Percentiles rank a stretch among this genome's conserved stretches.
Evolutionary conservation across 2,113 vertebrate species (phyloP).

Genomic region (Sylvilagus bachmani): DNA sequence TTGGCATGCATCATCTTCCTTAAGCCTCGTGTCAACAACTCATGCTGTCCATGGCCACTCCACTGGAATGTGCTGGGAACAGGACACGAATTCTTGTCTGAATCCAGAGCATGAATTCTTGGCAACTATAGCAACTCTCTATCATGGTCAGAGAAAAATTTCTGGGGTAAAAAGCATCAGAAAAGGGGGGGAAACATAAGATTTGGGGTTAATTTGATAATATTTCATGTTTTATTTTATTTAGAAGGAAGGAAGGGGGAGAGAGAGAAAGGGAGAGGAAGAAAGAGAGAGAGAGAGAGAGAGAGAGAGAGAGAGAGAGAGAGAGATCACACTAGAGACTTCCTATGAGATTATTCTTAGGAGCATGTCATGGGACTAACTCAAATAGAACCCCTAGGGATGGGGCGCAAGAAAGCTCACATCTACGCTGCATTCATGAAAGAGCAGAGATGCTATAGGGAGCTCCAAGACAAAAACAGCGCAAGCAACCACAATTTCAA

Average conservation of each 20-base stretch:
- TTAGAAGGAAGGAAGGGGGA: background rate
- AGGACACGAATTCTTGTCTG: background rate
- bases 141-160: background rate
- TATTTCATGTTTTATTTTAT: conserved; percentile 28
- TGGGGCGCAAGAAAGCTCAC: background rate
- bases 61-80: background rate
- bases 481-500: background rate
- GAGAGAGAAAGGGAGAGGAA: background rate
- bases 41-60: background rate
- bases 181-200: background rate
- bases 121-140: background rate
- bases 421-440: background rate
- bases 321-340: background rate
- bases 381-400: background rate
- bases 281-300: background rate
- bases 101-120: background rate
- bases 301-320: background rate
- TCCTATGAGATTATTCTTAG: background rate
- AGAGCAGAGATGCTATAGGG: background rate
- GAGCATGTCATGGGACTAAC: background rate
- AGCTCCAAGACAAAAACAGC: background rate
- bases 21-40: background rate
- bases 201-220: conserved; percentile 16
- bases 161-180: conserved; percentile 17
- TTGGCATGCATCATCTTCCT: background rate